Base-by-base conservation (phyloP, 1,140 invertebrate species). In the Drosophila mayri region DNA sequence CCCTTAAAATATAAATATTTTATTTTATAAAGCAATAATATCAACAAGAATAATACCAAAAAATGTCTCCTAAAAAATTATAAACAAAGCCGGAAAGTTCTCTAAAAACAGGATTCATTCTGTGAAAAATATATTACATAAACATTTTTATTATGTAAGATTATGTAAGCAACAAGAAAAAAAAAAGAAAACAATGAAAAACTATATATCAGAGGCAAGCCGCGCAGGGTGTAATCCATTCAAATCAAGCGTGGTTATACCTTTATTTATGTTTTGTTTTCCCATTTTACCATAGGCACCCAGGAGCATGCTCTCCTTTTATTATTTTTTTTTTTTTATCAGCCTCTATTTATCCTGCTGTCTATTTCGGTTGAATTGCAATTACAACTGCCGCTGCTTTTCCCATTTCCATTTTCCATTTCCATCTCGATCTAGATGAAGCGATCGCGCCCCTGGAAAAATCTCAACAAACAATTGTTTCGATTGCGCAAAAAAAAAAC, bases 401-500 rank as follows among this genome's bases (percentile, higher is more conserved):
- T 35, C 18, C 50, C 28, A 30, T 30, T 30, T 30, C 28, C 28
- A 30, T 22, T 54, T 54, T 54, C 20, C 32, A 54, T 54, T 54
- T 54, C 50, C 20, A 54, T 52, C 20, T 16, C 50, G 50, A 54
- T 54, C 50, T 16, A 37, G 14, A 55, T 52, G 5, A 4, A 35
- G 49, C 18, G 30, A 35, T 38, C 20, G 40, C 37, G 43, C 68
- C 28, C 41, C 72, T 28, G 30, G 8, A 38, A 54, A 54, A 54
- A 54, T 20, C 35, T 10, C 1, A 20, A 54, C 58, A 65, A 70
- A 70, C 83, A 85, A 85, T 85, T 85, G 82, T 85, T 86, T 86
- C 82, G 82, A 85, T 86, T 86, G 70, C 82, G 83, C 84, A 86
- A 86, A 46, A 35, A 86, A 43, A 86, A 86, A 82, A 71, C 76